These are phyloP conservation scores for Galago senegalensis DNA, from an alignment of 2,797 vertebrate genomes.

Conservation along the genomic window DNA sequence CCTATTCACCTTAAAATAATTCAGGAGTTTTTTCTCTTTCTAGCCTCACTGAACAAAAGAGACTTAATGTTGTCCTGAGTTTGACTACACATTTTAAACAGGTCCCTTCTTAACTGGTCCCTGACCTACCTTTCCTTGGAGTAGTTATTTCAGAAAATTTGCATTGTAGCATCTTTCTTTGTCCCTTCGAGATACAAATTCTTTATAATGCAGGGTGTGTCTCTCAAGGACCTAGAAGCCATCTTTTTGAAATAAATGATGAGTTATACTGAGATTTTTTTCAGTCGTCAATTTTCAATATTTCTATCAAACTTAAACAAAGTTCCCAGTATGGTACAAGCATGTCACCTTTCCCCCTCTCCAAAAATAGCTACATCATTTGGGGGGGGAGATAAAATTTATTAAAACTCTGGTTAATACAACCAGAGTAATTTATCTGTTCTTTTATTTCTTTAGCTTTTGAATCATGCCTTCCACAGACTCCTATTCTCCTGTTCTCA, in stretches of 20 bases:
- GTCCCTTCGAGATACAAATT: background rate
- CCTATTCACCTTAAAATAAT: conserved; percentile 32
- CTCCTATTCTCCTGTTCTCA: background rate
- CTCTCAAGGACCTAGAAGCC: background rate
- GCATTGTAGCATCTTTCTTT: background rate
- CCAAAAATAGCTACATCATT: background rate
- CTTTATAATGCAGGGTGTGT: background rate
- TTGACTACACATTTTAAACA: background rate
- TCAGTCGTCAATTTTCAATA: background rate
- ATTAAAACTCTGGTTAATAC: background rate
- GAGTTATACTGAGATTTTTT: background rate
- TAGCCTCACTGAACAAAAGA: background rate
- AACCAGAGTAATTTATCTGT: background rate
- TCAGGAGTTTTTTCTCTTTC: background rate
- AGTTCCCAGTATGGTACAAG: background rate
- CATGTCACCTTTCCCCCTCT: background rate
- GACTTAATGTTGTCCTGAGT: background rate
- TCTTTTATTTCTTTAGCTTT: background rate
- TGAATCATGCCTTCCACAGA: background rate
- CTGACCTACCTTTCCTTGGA: background rate
- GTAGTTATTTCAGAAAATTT: conserved; percentile 3
- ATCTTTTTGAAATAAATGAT: conserved; percentile 27
- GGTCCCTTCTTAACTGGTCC: background rate
- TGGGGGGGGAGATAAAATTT: background rate
- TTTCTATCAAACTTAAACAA: background rate